phyloP scores from a whole-genome alignment of 2,888 invertebrate genomes.

The Lithophane leautieri region DNA sequence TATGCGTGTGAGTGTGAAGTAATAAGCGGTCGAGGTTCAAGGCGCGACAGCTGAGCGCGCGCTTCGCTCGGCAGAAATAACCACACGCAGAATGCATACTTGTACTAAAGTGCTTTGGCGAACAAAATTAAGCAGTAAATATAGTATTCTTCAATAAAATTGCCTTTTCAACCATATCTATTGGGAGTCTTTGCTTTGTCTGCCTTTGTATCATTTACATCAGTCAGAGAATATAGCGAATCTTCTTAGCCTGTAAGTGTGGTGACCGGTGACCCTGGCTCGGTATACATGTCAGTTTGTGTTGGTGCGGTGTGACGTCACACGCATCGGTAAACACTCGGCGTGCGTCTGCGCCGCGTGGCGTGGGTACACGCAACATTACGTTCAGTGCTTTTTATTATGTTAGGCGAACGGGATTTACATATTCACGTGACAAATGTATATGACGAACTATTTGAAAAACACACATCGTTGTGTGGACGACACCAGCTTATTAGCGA shows the following conservation, averaged over 20 bases:
- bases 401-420: conserved; percentile 36
- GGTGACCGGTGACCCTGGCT: conserved; percentile 1
- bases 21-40: conserved; percentile 57
- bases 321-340: conserved; percentile 44
- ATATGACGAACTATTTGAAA: neutral
- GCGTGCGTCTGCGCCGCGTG: conserved; percentile 37
- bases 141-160: neutral
- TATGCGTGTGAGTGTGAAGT: conserved; percentile 33
- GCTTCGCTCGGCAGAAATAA: conserved; percentile 5
- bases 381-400: conserved; percentile 36
- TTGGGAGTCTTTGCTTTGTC: neutral
- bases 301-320: conserved; percentile 54
- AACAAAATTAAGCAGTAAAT: neutral
- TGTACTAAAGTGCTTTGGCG: neutral
- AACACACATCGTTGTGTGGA: neutral
- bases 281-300: conserved; percentile 28
- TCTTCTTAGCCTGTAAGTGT: neutral
- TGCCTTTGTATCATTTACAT: neutral
- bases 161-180: neutral
- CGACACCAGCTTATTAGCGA: neutral
- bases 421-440: conserved; percentile 20
- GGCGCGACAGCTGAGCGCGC: conserved; percentile 23
- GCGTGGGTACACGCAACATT: conserved; percentile 36
- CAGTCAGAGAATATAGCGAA: neutral
- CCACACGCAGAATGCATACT: conserved; percentile 7